Conservation (phyloP, 1,140 invertebrate genomes). For the Antheraea mylitta region DNA sequence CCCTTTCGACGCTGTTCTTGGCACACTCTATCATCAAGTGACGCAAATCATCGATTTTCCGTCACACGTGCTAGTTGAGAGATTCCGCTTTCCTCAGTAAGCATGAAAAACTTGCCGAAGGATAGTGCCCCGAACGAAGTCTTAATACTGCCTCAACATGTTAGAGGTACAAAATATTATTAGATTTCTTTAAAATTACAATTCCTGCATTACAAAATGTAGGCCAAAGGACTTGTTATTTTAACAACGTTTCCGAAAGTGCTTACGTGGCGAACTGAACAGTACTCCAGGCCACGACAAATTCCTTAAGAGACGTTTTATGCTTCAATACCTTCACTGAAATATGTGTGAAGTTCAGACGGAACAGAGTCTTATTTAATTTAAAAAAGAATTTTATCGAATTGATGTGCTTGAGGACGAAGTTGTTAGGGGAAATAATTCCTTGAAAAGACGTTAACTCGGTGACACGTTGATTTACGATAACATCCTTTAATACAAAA, state of each 20-base stretch:
- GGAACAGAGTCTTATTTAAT: conserved; percentile 1
- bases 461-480: conserved; percentile 14
- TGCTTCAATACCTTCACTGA: not conserved
- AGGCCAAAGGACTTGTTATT: not conserved
- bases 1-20: no score
- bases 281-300: not conserved
- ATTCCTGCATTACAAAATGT: not conserved
- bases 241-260: not conserved
- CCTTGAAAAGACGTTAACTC: conserved; percentile 2
- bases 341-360: not conserved
- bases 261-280: not conserved
- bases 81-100: no score
- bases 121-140: no score
- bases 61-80: no score
- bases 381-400: conserved; percentile 15
- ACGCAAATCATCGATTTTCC: no score
- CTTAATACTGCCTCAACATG: no score
- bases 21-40: no score
- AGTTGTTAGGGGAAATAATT: conserved; percentile 9
- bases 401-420: conserved; percentile 11
- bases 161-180: no score
- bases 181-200: no score
- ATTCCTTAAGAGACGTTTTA: not conserved
- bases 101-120: no score
- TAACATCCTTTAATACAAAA: not conserved